These are phyloP conservation scores for Idaea straminata DNA, from an alignment of 2,888 invertebrate species.

Conservation along the genomic window DNA sequence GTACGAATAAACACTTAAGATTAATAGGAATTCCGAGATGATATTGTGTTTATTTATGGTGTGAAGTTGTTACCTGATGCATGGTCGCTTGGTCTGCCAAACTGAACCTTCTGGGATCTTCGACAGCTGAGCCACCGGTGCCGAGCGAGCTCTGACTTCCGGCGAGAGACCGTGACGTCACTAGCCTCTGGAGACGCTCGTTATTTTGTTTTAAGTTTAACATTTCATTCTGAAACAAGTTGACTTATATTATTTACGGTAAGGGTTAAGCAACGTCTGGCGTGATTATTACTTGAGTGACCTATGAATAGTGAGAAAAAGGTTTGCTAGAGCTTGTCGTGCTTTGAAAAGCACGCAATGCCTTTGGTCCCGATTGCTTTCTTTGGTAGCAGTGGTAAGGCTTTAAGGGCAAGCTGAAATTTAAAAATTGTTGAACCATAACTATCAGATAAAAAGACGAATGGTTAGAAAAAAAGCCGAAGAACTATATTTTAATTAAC, in stretches of 20 bases:
- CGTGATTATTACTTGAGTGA: no score
- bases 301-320: no score
- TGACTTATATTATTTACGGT: background rate
- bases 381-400: no score
- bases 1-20: conserved; percentile 14
- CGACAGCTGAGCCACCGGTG: conserved; percentile 67
- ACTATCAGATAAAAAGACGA: no score
- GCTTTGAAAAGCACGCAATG: no score
- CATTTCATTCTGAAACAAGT: conserved; percentile 91
- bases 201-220: conserved; percentile 97
- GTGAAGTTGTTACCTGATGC: conserved; percentile 58
- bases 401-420: no score
- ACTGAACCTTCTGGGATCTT: conserved; percentile 81
- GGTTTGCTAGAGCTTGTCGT: no score
- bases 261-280: background rate
- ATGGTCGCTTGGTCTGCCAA: conserved; percentile 78
- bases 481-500: conserved; percentile 31
- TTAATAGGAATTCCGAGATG: background rate
- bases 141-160: conserved; percentile 82
- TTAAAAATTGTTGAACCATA: no score
- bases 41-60: background rate
- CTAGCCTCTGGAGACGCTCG: conserved; percentile 93
- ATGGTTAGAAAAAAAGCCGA: background rate
- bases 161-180: conserved; percentile 83
- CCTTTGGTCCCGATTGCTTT: no score